phyloP scores from a whole-genome alignment of 1,140 invertebrate species.

The Macrosteles quadrilineatus region DNA sequence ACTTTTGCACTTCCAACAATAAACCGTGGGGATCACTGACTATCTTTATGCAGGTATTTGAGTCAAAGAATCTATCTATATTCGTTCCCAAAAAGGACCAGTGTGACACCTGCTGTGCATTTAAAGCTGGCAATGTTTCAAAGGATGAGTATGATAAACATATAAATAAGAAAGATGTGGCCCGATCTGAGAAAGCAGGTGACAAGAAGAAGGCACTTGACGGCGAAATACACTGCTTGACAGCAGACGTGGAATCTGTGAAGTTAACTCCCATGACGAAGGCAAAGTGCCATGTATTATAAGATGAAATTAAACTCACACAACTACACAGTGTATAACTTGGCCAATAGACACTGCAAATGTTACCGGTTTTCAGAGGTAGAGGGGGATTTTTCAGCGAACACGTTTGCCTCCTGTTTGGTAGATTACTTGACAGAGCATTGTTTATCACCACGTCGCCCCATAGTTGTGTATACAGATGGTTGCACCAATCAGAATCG shows the following conservation, averaged over 20 bases:
- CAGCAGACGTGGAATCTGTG: constrained; percentile 42
- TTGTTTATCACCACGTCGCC: constrained; percentile 10
- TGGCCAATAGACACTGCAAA: constrained; percentile 6
- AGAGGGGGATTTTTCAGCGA: constrained; percentile 24
- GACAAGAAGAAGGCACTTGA: constrained; percentile 29
- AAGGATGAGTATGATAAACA: constrained; percentile 25
- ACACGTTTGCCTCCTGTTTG: constrained; percentile 28
- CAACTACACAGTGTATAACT: constrained; percentile 16
- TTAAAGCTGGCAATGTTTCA: constrained; percentile 26
- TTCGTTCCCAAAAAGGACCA: constrained; percentile 14
- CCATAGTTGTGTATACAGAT: constrained; percentile 24
- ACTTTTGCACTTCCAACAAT: constrained; percentile 5
- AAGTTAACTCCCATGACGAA: constrained; percentile 41
- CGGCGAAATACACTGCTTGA: constrained; percentile 34
- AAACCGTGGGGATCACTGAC: constrained; percentile 14
- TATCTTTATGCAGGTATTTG: constrained; percentile 20
- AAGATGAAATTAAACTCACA: constrained; percentile 45
- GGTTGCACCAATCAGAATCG: constrained; percentile 26
- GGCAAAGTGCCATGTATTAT: constrained; percentile 45
- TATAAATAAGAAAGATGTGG: constrained; percentile 17
- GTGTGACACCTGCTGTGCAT: constrained; percentile 21
- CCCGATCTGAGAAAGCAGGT: constrained; percentile 27
- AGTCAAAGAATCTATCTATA: constrained; percentile 20
- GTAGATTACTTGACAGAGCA: constrained; percentile 20
- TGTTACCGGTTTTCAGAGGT: constrained; percentile 26